Percentiles rank a stretch among this genome's conserved stretches.
These are phyloP conservation scores for Limnephilus rhombicus DNA, from an alignment of 2,888 invertebrate genomes.

Conservation along the genomic window DNA sequence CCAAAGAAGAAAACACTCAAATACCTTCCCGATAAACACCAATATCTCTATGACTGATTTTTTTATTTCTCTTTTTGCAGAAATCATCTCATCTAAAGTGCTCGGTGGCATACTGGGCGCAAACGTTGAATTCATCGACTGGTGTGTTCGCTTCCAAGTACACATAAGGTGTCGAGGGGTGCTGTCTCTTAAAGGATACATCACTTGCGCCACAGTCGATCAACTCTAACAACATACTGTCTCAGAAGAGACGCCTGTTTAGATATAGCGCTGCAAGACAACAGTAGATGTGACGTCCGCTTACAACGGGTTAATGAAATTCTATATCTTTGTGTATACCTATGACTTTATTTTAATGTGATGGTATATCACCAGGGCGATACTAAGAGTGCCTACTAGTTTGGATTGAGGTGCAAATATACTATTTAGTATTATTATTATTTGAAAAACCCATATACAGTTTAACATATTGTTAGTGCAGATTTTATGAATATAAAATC, in stretches of 20 bases:
- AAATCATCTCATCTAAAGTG: conserved; percentile 59
- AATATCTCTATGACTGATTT: background rate
- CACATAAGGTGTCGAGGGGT: conserved; percentile 95
- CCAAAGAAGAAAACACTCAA: no score
- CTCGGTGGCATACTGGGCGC: conserved; percentile 67
- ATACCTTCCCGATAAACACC: no score
- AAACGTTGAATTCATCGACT: conserved; percentile 79
- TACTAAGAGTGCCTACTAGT: background rate
- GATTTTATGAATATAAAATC: no score
- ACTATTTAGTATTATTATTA: background rate
- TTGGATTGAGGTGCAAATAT: background rate
- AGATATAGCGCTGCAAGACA: background rate
- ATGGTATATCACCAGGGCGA: background rate
- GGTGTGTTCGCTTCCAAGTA: conserved; percentile 92
- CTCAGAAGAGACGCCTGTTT: background rate
- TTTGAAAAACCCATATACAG: no score
- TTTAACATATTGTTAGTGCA: no score
- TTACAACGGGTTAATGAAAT: no score
- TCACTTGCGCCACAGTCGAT: conserved; percentile 72
- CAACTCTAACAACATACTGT: background rate
- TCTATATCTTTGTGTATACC: no score
- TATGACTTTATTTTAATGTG: no score
- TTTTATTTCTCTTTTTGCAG: conserved; percentile 60
- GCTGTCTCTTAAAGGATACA: conserved; percentile 93
- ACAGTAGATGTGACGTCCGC: no score